Evolutionary conservation across 2,113 vertebrate species (phyloP), one percentile per base, ranked within the genome.

Genomic region (Riparia riparia): DNA sequence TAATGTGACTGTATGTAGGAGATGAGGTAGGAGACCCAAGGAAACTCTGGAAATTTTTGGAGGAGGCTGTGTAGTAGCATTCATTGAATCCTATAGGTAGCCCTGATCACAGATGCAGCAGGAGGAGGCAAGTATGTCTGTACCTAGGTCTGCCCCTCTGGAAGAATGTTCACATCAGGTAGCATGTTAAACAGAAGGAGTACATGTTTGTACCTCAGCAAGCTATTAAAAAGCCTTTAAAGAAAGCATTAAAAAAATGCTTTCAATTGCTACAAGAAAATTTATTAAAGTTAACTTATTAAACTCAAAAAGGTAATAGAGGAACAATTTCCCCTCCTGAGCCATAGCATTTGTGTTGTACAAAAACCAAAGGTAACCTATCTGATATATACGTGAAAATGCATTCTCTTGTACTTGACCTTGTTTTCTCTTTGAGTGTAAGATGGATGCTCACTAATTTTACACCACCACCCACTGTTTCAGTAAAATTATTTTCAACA

Each of bases 371-470:
- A 87, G 32, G 61, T 71, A 72, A 37, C 26, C 10, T 66, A 1
- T 77, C 44, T 64, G 49, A 65, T 79, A 86, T 53, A 32, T 74
- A 51, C 68, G 31, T 80, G 47, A 88, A 93, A 94, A 82, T 72
- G 39, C 4, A 31, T 82, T 87, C 14, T 82, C 66, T 82, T 37
- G 7, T 74, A 68, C n/a, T 63, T 93, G 66, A 86, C 71, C 76
- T 66, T 90, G 60, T 91, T 96, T 96, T 79, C 54, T 77, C 58
- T 90, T 66, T 66, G 71, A 54, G 12, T 66, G 34, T 66, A 73
- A 91, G 79, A 93, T 77, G 49, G 66, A 87, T 89, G 47, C 86
- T 94, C 60, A 56, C 29, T 90, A 83, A 58, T 94, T 95, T 89
- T 92, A 77, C 37, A 94, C 1, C 44, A 56, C 79, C 72, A 70